phyloP scores from a whole-genome alignment of 2,797 vertebrate genomes.

The Danio jaintianensis region DNA sequence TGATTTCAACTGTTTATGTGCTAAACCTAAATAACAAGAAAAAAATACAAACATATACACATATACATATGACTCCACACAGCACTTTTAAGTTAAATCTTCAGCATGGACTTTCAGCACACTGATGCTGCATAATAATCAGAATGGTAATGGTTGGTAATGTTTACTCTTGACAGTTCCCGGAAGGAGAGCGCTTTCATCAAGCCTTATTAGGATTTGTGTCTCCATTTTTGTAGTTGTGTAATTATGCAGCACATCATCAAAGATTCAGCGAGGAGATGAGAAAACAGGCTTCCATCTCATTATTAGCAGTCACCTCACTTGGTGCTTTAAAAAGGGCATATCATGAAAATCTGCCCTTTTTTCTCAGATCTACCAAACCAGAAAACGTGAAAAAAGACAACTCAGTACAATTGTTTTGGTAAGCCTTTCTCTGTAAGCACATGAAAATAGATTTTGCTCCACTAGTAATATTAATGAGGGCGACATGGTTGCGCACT shows the following conservation, averaged over 20 bases:
- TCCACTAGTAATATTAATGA: too few relatives aligned
- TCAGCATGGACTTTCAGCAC: not conserved
- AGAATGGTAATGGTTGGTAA: slow-evolving; percentile 35
- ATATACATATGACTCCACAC: not conserved
- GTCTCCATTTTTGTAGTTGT: slow-evolving; percentile 36
- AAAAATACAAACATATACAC: too few relatives aligned
- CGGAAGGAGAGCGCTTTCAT: slow-evolving; percentile 25
- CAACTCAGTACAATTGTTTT: too few relatives aligned
- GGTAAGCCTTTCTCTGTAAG: too few relatives aligned
- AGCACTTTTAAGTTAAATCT: slow-evolving; percentile 8
- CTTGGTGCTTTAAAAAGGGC: not conserved
- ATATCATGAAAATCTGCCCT: too few relatives aligned
- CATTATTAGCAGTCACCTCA: slow-evolving; percentile 5
- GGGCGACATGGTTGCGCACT: too few relatives aligned
- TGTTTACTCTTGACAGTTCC: slow-evolving; percentile 50
- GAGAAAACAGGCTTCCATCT: slow-evolving; percentile 31
- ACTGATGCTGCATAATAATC: slow-evolving; percentile 31
- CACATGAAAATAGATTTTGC: too few relatives aligned
- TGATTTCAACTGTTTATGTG: too few relatives aligned
- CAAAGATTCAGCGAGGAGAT: slow-evolving; percentile 16
- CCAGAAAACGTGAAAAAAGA: too few relatives aligned
- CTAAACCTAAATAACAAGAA: too few relatives aligned
- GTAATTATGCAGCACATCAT: slow-evolving; percentile 39
- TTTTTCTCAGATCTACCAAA: too few relatives aligned
- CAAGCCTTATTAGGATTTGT: slow-evolving; percentile 42